These are phyloP conservation scores for Ischnura elegans DNA, from an alignment of 2,888 invertebrate species.

Conservation along the genomic window DNA sequence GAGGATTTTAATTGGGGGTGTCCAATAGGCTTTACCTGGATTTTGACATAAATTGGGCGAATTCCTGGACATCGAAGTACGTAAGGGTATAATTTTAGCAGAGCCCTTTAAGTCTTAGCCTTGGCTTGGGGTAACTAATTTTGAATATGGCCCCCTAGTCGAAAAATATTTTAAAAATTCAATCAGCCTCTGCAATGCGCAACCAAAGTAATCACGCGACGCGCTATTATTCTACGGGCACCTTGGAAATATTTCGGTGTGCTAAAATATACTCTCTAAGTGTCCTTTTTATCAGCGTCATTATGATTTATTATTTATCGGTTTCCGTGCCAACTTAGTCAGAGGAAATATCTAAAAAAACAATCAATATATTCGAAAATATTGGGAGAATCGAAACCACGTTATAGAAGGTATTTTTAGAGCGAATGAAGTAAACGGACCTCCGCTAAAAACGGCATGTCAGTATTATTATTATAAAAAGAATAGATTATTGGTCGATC, in stretches of 20 bases:
- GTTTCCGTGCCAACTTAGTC: not conserved
- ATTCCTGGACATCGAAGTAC: too few relatives aligned
- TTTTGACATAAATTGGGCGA: too few relatives aligned
- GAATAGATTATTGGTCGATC: not conserved
- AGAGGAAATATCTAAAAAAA: constrained; percentile 8
- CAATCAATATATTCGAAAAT: not conserved
- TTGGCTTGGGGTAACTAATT: not conserved
- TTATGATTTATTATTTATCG: constrained; percentile 22
- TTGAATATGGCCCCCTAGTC: not conserved
- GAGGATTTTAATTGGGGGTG: too few relatives aligned
- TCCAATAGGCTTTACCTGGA: too few relatives aligned
- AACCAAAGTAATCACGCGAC: constrained; percentile 26
- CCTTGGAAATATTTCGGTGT: constrained; percentile 9
- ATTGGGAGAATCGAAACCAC: not conserved
- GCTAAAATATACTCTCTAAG: not conserved
- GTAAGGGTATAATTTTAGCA: too few relatives aligned
- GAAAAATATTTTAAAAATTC: not conserved
- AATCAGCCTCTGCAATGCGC: not conserved
- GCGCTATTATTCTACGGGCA: not conserved
- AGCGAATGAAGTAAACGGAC: not conserved
- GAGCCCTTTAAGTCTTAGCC: too few relatives aligned
- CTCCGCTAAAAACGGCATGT: not conserved
- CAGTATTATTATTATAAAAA: not conserved
- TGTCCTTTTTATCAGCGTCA: not conserved
- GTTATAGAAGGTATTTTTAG: not conserved